Conservation (phyloP, 2,888 invertebrate genomes). For the Ametastegia equiseti region DNA sequence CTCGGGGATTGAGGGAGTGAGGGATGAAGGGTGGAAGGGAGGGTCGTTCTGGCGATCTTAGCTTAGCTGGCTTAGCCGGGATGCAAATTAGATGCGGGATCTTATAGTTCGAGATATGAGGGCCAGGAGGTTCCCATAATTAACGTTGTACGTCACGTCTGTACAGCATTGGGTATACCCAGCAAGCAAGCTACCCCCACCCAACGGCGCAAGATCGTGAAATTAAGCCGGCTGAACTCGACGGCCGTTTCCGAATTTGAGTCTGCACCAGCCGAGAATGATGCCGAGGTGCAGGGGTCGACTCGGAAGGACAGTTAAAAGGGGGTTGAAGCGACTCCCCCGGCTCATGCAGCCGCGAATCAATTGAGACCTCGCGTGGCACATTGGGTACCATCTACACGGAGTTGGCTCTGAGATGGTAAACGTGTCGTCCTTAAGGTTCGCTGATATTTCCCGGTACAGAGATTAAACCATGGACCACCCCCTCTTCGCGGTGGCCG, state of each 20-base stretch:
- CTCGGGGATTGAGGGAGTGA: constrained; percentile 49
- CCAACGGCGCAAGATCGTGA: constrained; percentile 1
- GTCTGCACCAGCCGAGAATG: constrained; percentile 28
- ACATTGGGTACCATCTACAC: not conserved
- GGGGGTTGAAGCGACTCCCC: constrained; percentile 4
- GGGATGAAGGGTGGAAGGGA: not conserved
- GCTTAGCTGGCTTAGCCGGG: constrained; percentile 62
- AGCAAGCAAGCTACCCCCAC: not conserved
- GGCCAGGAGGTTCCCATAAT: constrained; percentile 56
- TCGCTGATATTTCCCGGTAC: constrained; percentile 42
- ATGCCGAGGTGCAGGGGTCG: not conserved
- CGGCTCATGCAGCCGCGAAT: constrained; percentile 35
- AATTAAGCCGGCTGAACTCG: constrained; percentile 50
- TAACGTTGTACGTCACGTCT: constrained; percentile 51
- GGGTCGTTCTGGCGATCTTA: constrained; percentile 70
- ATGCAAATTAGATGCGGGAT: constrained; percentile 71
- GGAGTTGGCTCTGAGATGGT: constrained; percentile 12
- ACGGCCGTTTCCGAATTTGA: constrained; percentile 51
- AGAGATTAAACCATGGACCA: constrained; percentile 36
- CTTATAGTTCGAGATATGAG: constrained; percentile 61
- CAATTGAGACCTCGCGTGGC: constrained; percentile 45
- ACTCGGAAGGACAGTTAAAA: constrained; percentile 12
- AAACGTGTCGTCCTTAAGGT: constrained; percentile 28
- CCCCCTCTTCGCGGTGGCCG: constrained; percentile 9
- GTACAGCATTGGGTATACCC: not conserved